Base-by-base conservation (phyloP, 64 coral and sea anemone species). In the Exaiptasia diaphana region DNA sequence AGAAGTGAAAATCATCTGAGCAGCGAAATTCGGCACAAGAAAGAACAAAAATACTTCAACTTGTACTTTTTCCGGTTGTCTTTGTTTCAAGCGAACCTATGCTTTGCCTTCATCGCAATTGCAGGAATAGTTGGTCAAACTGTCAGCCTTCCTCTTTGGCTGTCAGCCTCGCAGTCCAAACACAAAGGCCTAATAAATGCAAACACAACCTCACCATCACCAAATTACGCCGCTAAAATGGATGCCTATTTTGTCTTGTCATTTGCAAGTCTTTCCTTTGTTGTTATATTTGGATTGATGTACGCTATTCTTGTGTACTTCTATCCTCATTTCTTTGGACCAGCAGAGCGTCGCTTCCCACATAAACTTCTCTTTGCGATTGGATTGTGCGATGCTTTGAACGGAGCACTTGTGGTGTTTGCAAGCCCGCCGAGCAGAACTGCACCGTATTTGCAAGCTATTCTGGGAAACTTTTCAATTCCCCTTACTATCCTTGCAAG, bases 191-290 rank as follows among this genome's bases (percentile, higher is more conserved):
- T n/a, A n/a, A n/a, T n/a, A n/a, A 37, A 11, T 44, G 58, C 25
- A 57, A 64, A 76, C 46, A 17, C 15, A 50, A 67, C 49, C 1
- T 45, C 36, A 1, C 23, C 53, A 29, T 53, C 46, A 7, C 4
- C n/a, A 0, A 25, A 53, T 11, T 25, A 43, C 15, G 41, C 73
- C 23, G 38, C 48, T 25, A 50, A 45, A 49, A 36, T 97, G 23
- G 93, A 97, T 48, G 71, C 74, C n/a, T 97, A 91, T 62, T 97
- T 97, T 22, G 93, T 97, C 4, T 54, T 88, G 25, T 83, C 83
- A 6, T 97, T 97, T 26, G 83, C 88, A 1, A 87, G 88, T 31
- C 36, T 84, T 31, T 91, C 78, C 20, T 97, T 91, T 55, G 83
- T 97, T 3, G 64, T 97, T 38, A 91, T 91, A 31, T 97, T 91